Evolutionary conservation across 30 jellyfish, hydroid and myxozoan genomes (phyloP), one percentile per base, ranked within the genome.

Genomic region (Pelagia noctiluca): DNA sequence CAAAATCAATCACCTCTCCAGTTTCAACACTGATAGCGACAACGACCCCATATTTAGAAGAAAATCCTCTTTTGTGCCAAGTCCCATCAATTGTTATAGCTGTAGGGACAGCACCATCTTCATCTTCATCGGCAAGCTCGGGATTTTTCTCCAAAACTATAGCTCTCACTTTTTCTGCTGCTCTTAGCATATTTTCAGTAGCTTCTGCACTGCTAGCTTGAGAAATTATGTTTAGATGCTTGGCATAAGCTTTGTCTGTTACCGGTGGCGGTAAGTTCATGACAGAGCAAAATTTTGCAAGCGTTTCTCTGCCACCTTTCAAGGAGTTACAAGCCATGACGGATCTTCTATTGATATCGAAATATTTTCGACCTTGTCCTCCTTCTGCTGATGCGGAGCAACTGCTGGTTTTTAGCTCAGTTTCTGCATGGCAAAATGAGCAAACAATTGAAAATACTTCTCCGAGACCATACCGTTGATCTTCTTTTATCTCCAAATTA

Each of bases 61-160:
- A 57, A 57, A 7, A 57, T 8, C 72, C 72, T 23, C 72, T 57
- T 57, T 57, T 57, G 25, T 57, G 72, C 72, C 72, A 57, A 22
- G 72, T 57, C 26, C 72, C 72, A 57, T 57, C 72, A 57, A 57
- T 57, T 7, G 25, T 57, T 11, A 57, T 22, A 57, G 72, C 72
- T 57, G 26, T 31, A 57, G 72, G 72, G 26, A 57, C 26, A 57
- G 72, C 72, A 57, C 72, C 72, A 57, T 57, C 72, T 57, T 57
- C 26, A 57, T 57, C 72, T 23, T 57, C 25, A 7, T 23, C 24
- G 26, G 12, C 26, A 7, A 22, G 25, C 12, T 57, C 72, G 5
- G 72, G 72, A 11, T 57, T 57, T 23, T 5, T 7, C 72, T 57
- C 26, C 28, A 57, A 22, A 12, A 57, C 24, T 24, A 57, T 57